A percentile compares a stretch with the other conserved stretches of the same genome.
phyloP scores from a whole-genome alignment of 2,797 vertebrate genomes.

The Synaphobranchus kaupii region DNA sequence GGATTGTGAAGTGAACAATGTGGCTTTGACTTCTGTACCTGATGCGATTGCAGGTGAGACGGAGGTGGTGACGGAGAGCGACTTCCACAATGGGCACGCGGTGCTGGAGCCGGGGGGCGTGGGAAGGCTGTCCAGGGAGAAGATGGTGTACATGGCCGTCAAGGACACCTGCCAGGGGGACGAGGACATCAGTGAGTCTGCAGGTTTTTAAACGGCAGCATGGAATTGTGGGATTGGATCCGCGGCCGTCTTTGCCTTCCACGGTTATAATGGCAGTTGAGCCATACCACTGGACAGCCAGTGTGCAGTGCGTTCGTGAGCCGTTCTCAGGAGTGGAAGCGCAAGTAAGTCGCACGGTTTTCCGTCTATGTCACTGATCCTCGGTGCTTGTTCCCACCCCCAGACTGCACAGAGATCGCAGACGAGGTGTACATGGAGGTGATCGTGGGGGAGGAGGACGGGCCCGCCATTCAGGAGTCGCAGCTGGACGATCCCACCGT shows the following conservation, averaged over 20 bases:
- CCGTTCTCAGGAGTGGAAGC: too few relatives aligned
- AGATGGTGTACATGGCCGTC: constrained; percentile 99
- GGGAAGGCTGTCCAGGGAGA: constrained; percentile 87
- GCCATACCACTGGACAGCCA: too few relatives aligned
- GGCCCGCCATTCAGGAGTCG: constrained; percentile 73
- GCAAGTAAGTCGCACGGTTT: too few relatives aligned
- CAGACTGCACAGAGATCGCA: constrained; percentile 83
- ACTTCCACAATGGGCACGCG: constrained; percentile 92
- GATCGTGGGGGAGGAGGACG: constrained; percentile 85
- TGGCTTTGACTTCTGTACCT: not conserved
- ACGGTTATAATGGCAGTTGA: not conserved
- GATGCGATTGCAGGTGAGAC: constrained; percentile 82
- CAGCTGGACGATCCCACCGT: constrained; percentile 75
- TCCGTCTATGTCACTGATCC: too few relatives aligned
- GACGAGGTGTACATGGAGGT: constrained; percentile 90
- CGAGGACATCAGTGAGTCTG: constrained; percentile 89
- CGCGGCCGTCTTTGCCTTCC: not conserved
- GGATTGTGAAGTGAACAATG: not conserved
- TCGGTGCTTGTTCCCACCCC: not conserved
- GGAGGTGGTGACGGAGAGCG: constrained; percentile 95
- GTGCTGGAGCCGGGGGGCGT: constrained; percentile 87
- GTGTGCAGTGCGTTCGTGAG: not conserved
- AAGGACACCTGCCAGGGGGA: constrained; percentile 89
- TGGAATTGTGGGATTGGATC: not conserved
- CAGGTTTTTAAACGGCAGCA: not conserved